Evolutionary conservation across 2,797 vertebrate species (phyloP).

Genomic region (Gobionotothen gibberifrons): DNA sequence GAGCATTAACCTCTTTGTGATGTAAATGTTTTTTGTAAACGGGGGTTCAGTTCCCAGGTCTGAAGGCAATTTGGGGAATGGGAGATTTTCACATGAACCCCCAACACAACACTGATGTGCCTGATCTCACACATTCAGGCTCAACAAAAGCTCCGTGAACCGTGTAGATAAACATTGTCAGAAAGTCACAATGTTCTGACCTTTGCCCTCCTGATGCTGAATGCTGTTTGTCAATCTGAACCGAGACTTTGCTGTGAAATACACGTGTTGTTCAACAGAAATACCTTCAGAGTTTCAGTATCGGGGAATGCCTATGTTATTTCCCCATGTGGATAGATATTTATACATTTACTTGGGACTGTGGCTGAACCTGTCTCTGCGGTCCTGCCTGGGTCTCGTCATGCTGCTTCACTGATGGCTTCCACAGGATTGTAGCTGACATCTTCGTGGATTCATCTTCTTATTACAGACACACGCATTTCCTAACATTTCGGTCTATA

Average conservation of each 20-base stretch:
- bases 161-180: conserved; percentile 6
- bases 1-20: conserved; percentile 42
- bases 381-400: no score
- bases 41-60: conserved; percentile 47
- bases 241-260: neutral
- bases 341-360: no score
- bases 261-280: neutral
- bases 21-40: conserved; percentile 53
- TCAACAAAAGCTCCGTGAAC: conserved; percentile 29
- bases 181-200: conserved; percentile 23
- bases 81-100: no score
- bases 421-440: no score
- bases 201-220: conserved; percentile 37
- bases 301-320: neutral
- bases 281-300: neutral
- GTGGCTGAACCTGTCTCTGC: no score
- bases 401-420: no score
- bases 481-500: no score
- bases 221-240: conserved; percentile 12
- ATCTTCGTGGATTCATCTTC: no score
- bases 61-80: neutral
- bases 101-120: neutral
- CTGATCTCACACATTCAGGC: conserved; percentile 18
- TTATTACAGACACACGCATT: no score
- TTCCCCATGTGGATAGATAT: no score